A percentile compares a stretch with the other conserved stretches of the same genome.
phyloP scores from a whole-genome alignment of 2,888 invertebrate species.

The Brenthis hecate region DNA sequence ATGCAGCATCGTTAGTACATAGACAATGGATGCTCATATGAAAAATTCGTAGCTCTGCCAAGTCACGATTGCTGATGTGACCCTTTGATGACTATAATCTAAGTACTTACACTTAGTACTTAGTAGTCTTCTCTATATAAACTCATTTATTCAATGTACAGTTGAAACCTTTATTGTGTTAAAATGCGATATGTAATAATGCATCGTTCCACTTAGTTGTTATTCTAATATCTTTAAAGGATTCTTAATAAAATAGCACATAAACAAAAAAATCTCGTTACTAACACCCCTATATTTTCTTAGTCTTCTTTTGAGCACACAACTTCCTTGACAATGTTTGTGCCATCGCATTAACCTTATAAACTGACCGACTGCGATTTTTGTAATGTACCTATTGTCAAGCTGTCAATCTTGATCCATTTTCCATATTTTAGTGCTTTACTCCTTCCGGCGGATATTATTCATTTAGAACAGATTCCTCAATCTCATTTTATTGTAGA shows the following conservation, averaged over 20 bases:
- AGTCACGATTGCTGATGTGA: conserved; percentile 31
- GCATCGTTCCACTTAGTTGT: too few relatives aligned
- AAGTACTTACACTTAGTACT: neutral
- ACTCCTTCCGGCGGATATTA: too few relatives aligned
- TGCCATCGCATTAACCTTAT: conserved; percentile 38
- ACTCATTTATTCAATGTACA: too few relatives aligned
- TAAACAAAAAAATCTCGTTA: too few relatives aligned
- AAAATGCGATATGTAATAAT: too few relatives aligned
- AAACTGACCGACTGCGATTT: conserved; percentile 21
- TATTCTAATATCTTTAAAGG: too few relatives aligned
- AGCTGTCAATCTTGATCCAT: conserved; percentile 12
- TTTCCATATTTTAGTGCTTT: neutral
- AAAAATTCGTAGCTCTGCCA: conserved; percentile 34
- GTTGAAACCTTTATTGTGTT: too few relatives aligned
- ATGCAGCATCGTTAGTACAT: conserved; percentile 30
- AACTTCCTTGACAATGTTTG: conserved; percentile 15
- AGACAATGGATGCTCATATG: conserved; percentile 31
- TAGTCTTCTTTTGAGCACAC: conserved; percentile 1
- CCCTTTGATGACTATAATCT: conserved; percentile 9
- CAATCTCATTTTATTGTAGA: too few relatives aligned
- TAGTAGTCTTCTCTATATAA: too few relatives aligned
- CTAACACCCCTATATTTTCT: neutral
- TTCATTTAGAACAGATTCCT: too few relatives aligned
- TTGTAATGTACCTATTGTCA: conserved; percentile 5
- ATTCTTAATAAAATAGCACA: too few relatives aligned